phyloP scores from a whole-genome alignment of 2,888 invertebrate genomes.

The Coelinius sp. region DNA sequence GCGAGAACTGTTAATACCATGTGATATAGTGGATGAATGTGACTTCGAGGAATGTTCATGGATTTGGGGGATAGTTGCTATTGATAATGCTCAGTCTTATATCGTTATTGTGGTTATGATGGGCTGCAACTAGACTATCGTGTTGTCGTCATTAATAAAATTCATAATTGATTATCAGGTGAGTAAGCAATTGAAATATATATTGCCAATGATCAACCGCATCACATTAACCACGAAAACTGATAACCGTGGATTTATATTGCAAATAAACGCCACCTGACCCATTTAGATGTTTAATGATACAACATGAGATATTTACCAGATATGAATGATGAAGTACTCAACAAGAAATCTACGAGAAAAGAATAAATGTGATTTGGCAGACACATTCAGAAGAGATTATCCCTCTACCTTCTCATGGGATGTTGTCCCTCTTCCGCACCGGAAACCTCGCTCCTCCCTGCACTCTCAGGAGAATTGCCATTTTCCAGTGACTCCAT shows the following conservation, averaged over 20 bases:
- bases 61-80: neutral
- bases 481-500: conserved; percentile 12
- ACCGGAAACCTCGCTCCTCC: neutral
- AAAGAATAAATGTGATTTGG: neutral
- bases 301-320: neutral
- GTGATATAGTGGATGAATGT: neutral
- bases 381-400: conserved; percentile 23
- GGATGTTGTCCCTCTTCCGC: conserved; percentile 16
- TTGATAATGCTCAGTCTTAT: neutral
- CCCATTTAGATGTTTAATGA: neutral
- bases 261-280: neutral
- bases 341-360: neutral
- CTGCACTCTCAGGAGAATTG: neutral
- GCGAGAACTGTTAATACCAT: neutral
- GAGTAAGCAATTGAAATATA: neutral
- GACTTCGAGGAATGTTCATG: conserved; percentile 1
- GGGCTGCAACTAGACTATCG: neutral
- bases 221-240: conserved; percentile 3
- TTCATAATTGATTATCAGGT: neutral
- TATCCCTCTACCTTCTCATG: conserved; percentile 13
- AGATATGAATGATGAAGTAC: neutral
- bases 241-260: neutral
- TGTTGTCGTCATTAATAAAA: neutral
- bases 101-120: neutral
- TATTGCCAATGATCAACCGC: neutral